Conservation (phyloP, 2,888 invertebrate species). For the Drosophila sordidula region DNA sequence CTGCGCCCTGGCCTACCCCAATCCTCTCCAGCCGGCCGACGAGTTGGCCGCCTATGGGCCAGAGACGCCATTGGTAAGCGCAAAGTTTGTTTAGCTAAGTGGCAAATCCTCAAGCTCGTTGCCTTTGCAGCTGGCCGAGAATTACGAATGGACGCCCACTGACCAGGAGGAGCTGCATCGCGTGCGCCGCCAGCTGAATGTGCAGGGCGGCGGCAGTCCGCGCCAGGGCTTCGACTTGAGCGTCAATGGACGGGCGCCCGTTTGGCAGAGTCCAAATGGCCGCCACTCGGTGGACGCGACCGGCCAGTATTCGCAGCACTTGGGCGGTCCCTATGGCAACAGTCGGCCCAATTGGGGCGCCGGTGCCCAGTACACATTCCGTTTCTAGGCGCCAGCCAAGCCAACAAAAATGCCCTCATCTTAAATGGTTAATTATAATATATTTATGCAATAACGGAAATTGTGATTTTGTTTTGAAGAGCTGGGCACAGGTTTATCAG, state of each 20-base stretch:
- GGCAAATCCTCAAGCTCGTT: slow-evolving; percentile 4
- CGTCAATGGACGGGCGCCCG: slow-evolving; percentile 65
- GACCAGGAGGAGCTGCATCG: slow-evolving; percentile 19
- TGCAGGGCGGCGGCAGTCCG: slow-evolving; percentile 67
- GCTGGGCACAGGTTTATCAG: background rate
- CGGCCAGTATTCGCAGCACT: slow-evolving; percentile 77
- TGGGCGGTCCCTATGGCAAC: slow-evolving; percentile 83
- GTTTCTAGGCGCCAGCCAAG: slow-evolving; percentile 36
- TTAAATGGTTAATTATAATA: background rate
- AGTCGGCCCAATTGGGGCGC: slow-evolving; percentile 69
- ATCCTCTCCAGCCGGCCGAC: background rate
- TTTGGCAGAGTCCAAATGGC: slow-evolving; percentile 79
- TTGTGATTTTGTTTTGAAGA: background rate
- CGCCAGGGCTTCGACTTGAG: slow-evolving; percentile 72
- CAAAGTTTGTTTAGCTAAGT: background rate
- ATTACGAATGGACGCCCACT: background rate
- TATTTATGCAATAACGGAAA: slow-evolving; percentile 3
- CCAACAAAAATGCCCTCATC: too few relatives aligned
- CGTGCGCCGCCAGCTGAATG: slow-evolving; percentile 53
- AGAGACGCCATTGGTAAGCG: slow-evolving; percentile 16
- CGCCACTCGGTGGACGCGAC: slow-evolving; percentile 75
- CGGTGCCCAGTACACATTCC: slow-evolving; percentile 57
- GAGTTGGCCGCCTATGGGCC: background rate
- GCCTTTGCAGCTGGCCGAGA: slow-evolving; percentile 2
- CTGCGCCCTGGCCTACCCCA: slow-evolving; percentile 13